phyloP scores from a whole-genome alignment of 2,888 invertebrate genomes.

The Mythimna pallens region DNA sequence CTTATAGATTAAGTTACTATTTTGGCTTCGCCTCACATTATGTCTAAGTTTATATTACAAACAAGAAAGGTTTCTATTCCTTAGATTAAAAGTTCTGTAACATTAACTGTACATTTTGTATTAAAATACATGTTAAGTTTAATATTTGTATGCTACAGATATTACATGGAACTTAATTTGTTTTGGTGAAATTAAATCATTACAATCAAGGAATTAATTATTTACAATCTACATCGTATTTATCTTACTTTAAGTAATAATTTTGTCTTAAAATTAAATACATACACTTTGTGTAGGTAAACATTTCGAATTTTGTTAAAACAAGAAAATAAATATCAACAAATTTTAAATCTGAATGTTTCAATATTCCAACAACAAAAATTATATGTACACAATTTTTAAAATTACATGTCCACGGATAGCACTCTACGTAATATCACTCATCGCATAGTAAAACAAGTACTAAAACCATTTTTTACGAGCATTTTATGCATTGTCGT shows the following conservation, averaged over 20 bases:
- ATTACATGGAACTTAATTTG: constrained; percentile 52
- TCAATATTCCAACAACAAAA: constrained; percentile 44
- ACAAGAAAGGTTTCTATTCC: constrained; percentile 74
- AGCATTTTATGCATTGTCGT: constrained; percentile 60
- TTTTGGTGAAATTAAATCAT: constrained; percentile 41
- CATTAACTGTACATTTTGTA: constrained; percentile 78
- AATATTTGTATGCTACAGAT: constrained; percentile 57
- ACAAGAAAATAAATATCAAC: constrained; percentile 23
- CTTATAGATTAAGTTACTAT: constrained; percentile 66
- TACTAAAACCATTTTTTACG: constrained; percentile 51
- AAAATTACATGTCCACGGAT: constrained; percentile 25
- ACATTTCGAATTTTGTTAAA: constrained; percentile 25
- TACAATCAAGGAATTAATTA: constrained; percentile 55
- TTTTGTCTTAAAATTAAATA: constrained; percentile 60
- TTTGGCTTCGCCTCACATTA: constrained; percentile 77
- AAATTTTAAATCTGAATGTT: constrained; percentile 32
- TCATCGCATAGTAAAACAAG: constrained; percentile 54
- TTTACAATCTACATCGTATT: constrained; percentile 69
- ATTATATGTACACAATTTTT: constrained; percentile 37
- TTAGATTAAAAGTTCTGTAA: constrained; percentile 71
- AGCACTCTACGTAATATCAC: constrained; percentile 49
- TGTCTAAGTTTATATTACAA: constrained; percentile 73
- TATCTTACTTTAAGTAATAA: constrained; percentile 45
- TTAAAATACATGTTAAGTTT: constrained; percentile 71
- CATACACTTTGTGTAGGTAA: constrained; percentile 64